Conservation (phyloP, 2,113 vertebrate genomes). For the Onychorhynchus coronatus region DNA sequence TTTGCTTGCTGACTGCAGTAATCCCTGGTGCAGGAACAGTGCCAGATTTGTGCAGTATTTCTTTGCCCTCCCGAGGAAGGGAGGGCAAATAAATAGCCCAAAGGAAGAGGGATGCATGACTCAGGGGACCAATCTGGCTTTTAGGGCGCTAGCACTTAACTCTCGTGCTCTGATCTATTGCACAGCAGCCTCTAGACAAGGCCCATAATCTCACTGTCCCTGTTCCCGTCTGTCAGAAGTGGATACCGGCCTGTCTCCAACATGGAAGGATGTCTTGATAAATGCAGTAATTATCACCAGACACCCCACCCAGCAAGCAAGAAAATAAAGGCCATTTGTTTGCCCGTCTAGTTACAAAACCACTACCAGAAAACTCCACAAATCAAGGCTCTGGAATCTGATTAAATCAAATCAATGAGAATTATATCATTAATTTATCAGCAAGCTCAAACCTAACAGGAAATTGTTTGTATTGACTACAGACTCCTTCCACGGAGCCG, state of each 20-base stretch:
- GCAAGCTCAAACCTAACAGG: not conserved
- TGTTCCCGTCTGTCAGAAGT: not conserved
- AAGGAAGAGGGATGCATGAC: not conserved
- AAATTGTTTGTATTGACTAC: not conserved
- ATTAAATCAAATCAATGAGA: not conserved
- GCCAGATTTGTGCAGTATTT: accelerated
- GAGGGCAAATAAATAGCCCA: not conserved
- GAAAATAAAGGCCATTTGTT: not conserved
- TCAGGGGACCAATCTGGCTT: not conserved
- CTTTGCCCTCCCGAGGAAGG: not conserved
- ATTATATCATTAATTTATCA: not conserved
- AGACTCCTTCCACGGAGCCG: not conserved
- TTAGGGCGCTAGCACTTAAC: not conserved
- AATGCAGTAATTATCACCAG: not conserved
- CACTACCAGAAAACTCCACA: not conserved
- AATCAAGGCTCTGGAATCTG: not conserved
- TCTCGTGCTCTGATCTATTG: not conserved
- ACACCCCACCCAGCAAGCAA: not conserved
- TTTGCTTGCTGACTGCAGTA: accelerated
- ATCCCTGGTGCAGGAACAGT: not conserved
- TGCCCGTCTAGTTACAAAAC: not conserved
- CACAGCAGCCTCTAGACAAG: not conserved
- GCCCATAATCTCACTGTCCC: not conserved
- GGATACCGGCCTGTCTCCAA: not conserved
- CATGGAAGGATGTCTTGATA: not conserved